Conservation (phyloP, 2,888 invertebrate genomes). For the Philereme transversata region DNA sequence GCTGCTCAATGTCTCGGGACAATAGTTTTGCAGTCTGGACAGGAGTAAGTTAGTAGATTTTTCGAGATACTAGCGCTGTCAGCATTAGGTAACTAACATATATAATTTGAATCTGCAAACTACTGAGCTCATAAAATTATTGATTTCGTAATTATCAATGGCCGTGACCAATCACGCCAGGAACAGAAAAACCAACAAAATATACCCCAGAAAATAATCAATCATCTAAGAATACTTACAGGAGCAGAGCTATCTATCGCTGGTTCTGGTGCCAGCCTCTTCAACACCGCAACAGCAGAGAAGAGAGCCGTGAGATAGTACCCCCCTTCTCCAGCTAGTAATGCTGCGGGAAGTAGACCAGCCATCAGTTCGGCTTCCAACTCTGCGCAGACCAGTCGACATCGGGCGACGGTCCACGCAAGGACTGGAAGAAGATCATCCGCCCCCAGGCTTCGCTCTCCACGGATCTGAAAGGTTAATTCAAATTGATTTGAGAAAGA, state of each 20-base stretch:
- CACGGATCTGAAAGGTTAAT: slow-evolving; percentile 83
- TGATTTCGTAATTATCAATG: too few species aligned
- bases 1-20: too few species aligned
- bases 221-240: slow-evolving; percentile 52
- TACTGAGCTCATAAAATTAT: too few species aligned
- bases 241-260: slow-evolving; percentile 65
- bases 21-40: too few species aligned
- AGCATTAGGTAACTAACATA: too few species aligned
- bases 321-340: slow-evolving; percentile 96
- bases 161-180: too few species aligned
- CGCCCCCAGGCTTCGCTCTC: slow-evolving; percentile 89
- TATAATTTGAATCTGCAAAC: too few species aligned
- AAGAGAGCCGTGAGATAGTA: slow-evolving; percentile 97
- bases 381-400: slow-evolving; percentile 95
- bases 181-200: too few species aligned
- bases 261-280: slow-evolving; percentile 85
- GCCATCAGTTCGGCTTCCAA: slow-evolving; percentile 98
- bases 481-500: not conserved
- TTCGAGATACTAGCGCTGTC: too few species aligned
- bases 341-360: slow-evolving; percentile 94
- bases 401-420: slow-evolving; percentile 95
- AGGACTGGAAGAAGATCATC: slow-evolving; percentile 96
- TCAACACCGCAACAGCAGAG: slow-evolving; percentile 95
- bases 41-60: too few species aligned
- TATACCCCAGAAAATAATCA: too few species aligned